phyloP scores from a whole-genome alignment of 1,140 invertebrate species.

The Musca domestica region DNA sequence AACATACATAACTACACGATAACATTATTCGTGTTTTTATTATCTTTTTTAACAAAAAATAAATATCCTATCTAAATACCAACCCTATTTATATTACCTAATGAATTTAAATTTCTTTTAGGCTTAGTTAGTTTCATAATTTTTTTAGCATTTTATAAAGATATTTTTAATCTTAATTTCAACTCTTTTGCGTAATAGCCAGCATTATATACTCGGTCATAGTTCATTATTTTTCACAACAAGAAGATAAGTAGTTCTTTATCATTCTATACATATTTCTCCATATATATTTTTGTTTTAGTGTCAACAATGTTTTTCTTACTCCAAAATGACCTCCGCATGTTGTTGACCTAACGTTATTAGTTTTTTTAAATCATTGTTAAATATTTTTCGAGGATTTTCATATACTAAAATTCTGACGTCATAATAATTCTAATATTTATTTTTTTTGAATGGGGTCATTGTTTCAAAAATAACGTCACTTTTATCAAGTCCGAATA shows the following conservation, averaged over 20 bases:
- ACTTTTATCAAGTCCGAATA: background rate
- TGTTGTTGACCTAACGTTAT: too few species aligned
- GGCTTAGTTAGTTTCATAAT: background rate
- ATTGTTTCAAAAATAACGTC: background rate
- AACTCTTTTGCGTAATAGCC: constrained; percentile 7
- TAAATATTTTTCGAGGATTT: too few species aligned
- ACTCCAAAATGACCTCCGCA: too few species aligned
- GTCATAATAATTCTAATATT: background rate
- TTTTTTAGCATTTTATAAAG: constrained; percentile 2
- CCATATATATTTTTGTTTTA: too few species aligned
- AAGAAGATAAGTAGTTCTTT: background rate
- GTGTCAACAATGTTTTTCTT: too few species aligned
- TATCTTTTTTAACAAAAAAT: background rate
- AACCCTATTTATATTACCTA: constrained; percentile 1
- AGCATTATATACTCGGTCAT: background rate
- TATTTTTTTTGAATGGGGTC: background rate
- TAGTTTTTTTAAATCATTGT: too few species aligned
- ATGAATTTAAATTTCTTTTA: background rate
- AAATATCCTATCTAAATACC: constrained; percentile 2
- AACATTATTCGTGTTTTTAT: background rate
- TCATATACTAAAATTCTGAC: background rate
- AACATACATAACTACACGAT: too few species aligned
- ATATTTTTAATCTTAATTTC: constrained; percentile 2
- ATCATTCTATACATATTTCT: too few species aligned
- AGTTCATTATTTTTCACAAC: background rate